Conservation (phyloP, 2,797 vertebrate species). For the Centroberyx gerrardi region DNA sequence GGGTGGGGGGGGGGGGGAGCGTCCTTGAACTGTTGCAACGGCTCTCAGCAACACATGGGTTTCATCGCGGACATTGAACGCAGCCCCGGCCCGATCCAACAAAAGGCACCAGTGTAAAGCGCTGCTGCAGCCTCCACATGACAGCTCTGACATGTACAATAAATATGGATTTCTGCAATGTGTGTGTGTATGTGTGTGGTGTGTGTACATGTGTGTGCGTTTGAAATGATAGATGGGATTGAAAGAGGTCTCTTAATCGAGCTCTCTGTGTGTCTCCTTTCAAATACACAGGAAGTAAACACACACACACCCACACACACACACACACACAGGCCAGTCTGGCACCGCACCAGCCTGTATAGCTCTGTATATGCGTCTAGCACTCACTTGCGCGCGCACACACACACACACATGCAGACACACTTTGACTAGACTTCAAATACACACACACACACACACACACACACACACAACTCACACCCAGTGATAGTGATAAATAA, state of each 20-base stretch:
- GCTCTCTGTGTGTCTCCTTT: constrained; percentile 47
- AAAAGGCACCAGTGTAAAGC: constrained; percentile 75
- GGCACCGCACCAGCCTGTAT: constrained; percentile 73
- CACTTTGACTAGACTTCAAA: neutral
- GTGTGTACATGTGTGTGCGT: constrained; percentile 60
- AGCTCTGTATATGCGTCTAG: constrained; percentile 68
- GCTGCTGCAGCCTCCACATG: constrained; percentile 69
- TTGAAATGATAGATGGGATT: constrained; percentile 83
- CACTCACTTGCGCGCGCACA: constrained; percentile 32
- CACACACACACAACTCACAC: neutral
- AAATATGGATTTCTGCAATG: constrained; percentile 76
- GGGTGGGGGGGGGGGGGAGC: neutral
- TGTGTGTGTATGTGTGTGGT: constrained; percentile 26
- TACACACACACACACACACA: constrained; percentile 11
- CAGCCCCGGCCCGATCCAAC: constrained; percentile 62
- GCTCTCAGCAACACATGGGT: constrained; percentile 72
- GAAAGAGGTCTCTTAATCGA: constrained; percentile 82
- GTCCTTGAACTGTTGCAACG: constrained; percentile 60
- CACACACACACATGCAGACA: constrained; percentile 7
- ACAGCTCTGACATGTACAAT: constrained; percentile 85
- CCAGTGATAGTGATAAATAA: no score
- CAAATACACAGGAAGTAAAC: constrained; percentile 85
- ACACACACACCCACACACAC: constrained; percentile 51
- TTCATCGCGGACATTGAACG: constrained; percentile 60
- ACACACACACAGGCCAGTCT: constrained; percentile 73